Percentiles rank a stretch among this genome's conserved stretches.
Conservation (phyloP, 30 jellyfish, hydroid and myxozoan species). For the Chrysaora quinquecirrha region DNA sequence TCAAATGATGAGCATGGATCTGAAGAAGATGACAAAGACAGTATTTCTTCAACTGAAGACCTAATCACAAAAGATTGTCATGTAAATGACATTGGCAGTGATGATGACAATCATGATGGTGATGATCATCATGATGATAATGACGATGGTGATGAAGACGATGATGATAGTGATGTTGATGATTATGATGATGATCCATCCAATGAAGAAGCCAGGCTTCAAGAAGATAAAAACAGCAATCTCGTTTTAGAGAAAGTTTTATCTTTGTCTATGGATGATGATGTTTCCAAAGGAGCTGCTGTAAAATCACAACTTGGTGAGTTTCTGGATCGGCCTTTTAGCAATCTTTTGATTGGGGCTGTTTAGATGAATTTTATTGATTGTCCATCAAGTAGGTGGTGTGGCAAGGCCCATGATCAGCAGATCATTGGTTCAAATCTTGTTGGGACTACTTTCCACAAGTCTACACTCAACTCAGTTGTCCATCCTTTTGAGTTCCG, state of each 20-base stretch:
- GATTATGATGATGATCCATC: neutral
- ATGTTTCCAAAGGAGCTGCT: conserved; percentile 1
- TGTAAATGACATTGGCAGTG: neutral
- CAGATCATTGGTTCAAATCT: no score
- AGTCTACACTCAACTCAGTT: no score
- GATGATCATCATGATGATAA: neutral
- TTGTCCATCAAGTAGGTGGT: no score
- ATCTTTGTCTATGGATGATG: neutral
- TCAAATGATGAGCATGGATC: no score
- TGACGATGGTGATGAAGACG: neutral
- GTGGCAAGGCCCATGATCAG: no score
- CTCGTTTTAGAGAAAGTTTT: neutral
- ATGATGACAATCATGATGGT: conserved; percentile 1
- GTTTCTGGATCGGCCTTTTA: neutral
- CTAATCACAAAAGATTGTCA: no score
- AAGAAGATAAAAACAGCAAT: neutral
- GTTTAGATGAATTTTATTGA: neutral
- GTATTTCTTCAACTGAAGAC: no score
- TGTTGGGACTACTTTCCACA: no score
- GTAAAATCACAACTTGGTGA: conserved; percentile 2
- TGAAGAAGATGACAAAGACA: neutral
- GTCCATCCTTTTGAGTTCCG: no score
- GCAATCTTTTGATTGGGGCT: neutral
- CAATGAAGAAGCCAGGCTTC: neutral
- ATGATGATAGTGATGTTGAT: neutral